These are phyloP conservation scores for Leptura quadrifasciata DNA, from an alignment of 2,888 invertebrate genomes.

Conservation along the genomic window DNA sequence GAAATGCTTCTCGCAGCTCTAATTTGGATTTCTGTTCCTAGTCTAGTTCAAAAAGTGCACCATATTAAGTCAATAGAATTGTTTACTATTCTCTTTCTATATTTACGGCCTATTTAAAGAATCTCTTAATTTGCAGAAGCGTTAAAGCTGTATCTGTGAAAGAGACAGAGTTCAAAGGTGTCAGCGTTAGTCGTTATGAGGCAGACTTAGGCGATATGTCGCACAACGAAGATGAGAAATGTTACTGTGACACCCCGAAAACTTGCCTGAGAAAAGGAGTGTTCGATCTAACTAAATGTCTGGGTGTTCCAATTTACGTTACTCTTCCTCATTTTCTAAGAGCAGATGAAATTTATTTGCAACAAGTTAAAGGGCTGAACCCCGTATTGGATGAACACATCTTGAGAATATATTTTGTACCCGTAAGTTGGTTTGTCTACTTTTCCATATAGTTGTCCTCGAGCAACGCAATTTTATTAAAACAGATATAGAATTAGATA, in stretches of 20 bases:
- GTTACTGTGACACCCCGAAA: constrained; percentile 76
- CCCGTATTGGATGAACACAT: constrained; percentile 83
- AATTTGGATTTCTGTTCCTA: too few relatives aligned
- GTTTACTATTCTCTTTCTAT: neutral
- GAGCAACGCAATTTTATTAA: too few relatives aligned
- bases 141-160: constrained; percentile 79
- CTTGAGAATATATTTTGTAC: constrained; percentile 86
- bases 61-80: too few relatives aligned
- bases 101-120: neutral
- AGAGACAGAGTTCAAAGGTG: constrained; percentile 78
- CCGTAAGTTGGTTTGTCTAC: constrained; percentile 74
- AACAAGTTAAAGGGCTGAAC: constrained; percentile 78
- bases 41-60: too few relatives aligned
- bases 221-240: constrained; percentile 74
- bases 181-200: constrained; percentile 81
- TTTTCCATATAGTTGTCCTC: too few relatives aligned
- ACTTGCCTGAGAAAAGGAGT: constrained; percentile 83
- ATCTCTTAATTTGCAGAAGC: constrained; percentile 73
- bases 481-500: too few relatives aligned
- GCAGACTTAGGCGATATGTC: constrained; percentile 83
- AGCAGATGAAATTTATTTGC: constrained; percentile 74
- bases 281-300: constrained; percentile 81
- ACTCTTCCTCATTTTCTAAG: constrained; percentile 88
- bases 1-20: too few relatives aligned
- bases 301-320: constrained; percentile 83